A percentile compares a stretch with the other conserved stretches of the same genome.
These are phyloP conservation scores for Conchocele bisecta DNA, from an alignment of 2,888 invertebrate species.

Conservation along the genomic window DNA sequence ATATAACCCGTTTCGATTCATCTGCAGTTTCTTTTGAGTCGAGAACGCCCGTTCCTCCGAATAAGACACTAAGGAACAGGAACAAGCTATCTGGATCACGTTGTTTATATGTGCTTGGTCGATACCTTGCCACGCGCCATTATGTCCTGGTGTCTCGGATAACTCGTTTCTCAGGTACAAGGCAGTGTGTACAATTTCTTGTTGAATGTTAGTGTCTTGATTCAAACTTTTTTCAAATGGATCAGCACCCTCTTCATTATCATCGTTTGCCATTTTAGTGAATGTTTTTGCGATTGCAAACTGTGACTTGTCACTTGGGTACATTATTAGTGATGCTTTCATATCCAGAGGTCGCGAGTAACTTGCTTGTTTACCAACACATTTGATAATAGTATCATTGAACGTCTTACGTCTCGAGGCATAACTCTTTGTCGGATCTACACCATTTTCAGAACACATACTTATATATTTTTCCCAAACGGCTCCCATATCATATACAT, in stretches of 20 bases:
- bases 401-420: conserved; percentile 3
- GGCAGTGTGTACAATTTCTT: conserved; percentile 14
- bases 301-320: no score
- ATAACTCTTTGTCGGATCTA: neutral
- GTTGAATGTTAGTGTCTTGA: conserved; percentile 15
- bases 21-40: neutral
- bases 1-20: conserved; percentile 2
- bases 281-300: no score
- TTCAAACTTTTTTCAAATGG: no score
- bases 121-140: conserved; percentile 3
- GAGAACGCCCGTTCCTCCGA: conserved; percentile 2
- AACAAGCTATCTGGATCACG: conserved; percentile 17
- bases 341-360: conserved; percentile 9
- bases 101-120: conserved; percentile 10
- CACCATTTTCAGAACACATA: neutral
- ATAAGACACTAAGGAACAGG: neutral
- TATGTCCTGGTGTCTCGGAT: conserved; percentile 10
- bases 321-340: conserved; percentile 8
- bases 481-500: conserved; percentile 21
- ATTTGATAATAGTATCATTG: conserved; percentile 6
- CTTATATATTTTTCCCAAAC: conserved; percentile 7
- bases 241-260: no score
- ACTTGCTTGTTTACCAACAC: neutral
- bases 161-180: conserved; percentile 2
- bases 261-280: no score